Evolutionary conservation across 2,113 vertebrate species (phyloP), one percentile per base, ranked within the genome.

Genomic region (Genyomyrus donnyi): DNA sequence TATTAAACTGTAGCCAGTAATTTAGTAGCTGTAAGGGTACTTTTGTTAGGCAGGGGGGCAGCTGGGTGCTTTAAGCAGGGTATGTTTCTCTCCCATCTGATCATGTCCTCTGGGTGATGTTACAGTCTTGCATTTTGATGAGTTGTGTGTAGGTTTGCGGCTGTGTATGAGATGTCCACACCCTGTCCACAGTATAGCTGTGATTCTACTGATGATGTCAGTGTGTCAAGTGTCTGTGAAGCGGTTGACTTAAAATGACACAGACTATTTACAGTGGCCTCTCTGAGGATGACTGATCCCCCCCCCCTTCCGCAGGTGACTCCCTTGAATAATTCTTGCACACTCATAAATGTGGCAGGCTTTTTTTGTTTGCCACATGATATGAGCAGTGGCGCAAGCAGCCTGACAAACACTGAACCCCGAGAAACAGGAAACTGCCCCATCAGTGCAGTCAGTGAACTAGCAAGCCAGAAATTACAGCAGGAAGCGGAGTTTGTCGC

Each of bases 401-500:
- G 70, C 11, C 15, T 39, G 70, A 77, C 46, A 85, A 85, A 85
- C 45, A 48, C 83, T 24, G 42, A 85, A 48, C 19, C 8, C 45
- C 45, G 88, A 88, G 92, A 92, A 84, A 88, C 89, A 50, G 88
- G 89, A 91, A 49, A 91, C 77, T 90, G 90, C 19, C 90, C 90
- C 90, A 80, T 80, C 74, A 89, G 90, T 92, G 88, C 91, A 88
- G 90, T 91, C 91, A 88, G 91, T 85, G 90, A 89, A 95, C 93
- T 95, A 94, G 93, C 95, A 90, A 90, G 92, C 6, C 35, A 42
- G 74, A 80, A 13, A 80, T 80, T 42, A 92, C 93, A 95, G 15
- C 83, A 87, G 94, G 95, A 96, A 95, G 95, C 94, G 92, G 94
- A 94, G 91, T 94, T 93, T 89, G 90, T 94, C 92, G 94, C 93